Evolutionary conservation across 2,888 invertebrate species (phyloP).

Genomic region (Choreutis nemorana): DNA sequence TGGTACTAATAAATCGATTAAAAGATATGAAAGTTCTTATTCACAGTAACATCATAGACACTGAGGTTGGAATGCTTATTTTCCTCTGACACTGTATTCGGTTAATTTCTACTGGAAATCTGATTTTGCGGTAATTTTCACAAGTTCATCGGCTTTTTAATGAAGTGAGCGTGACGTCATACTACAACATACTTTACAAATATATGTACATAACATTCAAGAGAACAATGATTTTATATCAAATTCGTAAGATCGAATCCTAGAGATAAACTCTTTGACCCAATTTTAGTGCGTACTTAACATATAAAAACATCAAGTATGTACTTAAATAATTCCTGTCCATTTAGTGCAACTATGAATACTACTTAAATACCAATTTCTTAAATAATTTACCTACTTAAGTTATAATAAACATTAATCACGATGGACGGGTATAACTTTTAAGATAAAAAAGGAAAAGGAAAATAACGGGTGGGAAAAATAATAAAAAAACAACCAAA

Average conservation of each 20-base stretch:
- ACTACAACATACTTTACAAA: conserved; percentile 11
- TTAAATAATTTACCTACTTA: conserved; percentile 58
- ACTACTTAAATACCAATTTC: conserved; percentile 41
- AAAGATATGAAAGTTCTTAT: too few relatives aligned
- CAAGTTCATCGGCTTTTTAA: not conserved
- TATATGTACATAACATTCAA: conserved; percentile 43
- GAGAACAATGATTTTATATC: conserved; percentile 30
- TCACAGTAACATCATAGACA: too few relatives aligned
- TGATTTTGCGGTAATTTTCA: not conserved
- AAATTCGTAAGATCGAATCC: conserved; percentile 46
- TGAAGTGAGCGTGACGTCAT: conserved; percentile 35
- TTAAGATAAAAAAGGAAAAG: conserved; percentile 34
- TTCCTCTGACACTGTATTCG: too few relatives aligned
- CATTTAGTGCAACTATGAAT: conserved; percentile 51
- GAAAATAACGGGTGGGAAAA: conserved; percentile 23
- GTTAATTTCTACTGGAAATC: too few relatives aligned
- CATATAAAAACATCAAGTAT: conserved; percentile 49
- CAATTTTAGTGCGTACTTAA: conserved; percentile 45
- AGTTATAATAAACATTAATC: conserved; percentile 57
- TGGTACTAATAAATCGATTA: too few relatives aligned
- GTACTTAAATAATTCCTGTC: conserved; percentile 43
- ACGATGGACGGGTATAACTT: conserved; percentile 67
- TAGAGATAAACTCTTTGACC: conserved; percentile 21
- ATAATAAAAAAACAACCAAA: conserved; percentile 41
- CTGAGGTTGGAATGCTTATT: too few relatives aligned